phyloP scores from a whole-genome alignment of 2,113 vertebrate species.

The Perognathus longimembris region DNA sequence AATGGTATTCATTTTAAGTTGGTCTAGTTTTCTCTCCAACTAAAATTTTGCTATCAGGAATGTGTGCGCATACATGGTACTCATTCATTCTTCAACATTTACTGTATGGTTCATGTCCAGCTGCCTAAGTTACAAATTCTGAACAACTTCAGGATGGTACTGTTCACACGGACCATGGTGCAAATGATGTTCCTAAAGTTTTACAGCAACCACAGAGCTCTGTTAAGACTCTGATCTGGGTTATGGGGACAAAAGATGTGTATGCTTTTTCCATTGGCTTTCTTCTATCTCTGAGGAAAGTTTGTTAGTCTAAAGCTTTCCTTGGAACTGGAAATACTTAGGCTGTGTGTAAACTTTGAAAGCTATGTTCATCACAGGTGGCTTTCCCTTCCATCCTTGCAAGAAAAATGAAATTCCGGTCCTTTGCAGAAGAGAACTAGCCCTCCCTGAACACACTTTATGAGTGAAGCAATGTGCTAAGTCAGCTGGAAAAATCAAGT shows the following conservation, averaged over 20 bases:
- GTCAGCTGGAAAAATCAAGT: neutral
- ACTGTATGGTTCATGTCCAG: neutral
- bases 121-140: neutral
- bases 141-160: neutral
- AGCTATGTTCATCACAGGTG: neutral
- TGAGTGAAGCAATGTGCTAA: neutral
- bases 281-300: slow-evolving; percentile 11
- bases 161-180: neutral
- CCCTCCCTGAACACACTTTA: neutral
- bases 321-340: slow-evolving; percentile 44
- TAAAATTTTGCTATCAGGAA: slow-evolving; percentile 10
- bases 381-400: neutral
- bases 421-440: neutral
- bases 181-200: neutral
- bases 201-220: neutral
- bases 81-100: neutral
- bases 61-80: too few relatives aligned
- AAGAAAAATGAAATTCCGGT: slow-evolving; percentile 4
- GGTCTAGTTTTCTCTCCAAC: slow-evolving; percentile 47
- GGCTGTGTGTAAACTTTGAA: neutral
- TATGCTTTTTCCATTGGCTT: neutral
- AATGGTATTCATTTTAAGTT: slow-evolving; percentile 6
- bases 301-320: neutral
- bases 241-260: neutral
- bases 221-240: neutral